phyloP scores from a whole-genome alignment of 2,888 invertebrate genomes.

The Stramonita haemastoma region DNA sequence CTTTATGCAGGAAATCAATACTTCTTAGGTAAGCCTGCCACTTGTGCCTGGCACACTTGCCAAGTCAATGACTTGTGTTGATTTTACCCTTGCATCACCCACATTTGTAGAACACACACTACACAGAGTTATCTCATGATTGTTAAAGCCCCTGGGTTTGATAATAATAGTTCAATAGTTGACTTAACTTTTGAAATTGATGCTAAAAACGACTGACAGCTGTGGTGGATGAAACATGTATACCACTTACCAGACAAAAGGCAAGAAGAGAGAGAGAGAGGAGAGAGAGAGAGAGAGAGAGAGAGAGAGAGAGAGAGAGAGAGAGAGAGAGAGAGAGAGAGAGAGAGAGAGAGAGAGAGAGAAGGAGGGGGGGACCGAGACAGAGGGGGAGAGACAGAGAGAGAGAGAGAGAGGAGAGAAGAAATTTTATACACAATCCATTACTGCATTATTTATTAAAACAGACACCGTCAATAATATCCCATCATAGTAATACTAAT shows the following conservation, averaged over 20 bases:
- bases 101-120: not conserved
- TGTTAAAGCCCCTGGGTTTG: too few species aligned
- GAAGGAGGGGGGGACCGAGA: not conserved
- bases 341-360: not conserved
- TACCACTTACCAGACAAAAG: too few species aligned
- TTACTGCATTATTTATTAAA: not conserved
- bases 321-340: not conserved
- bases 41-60: not conserved
- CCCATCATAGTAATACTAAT: not conserved
- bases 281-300: slow-evolving; percentile 13
- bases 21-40: slow-evolving; percentile 14
- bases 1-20: slow-evolving; percentile 22
- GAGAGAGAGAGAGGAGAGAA: slow-evolving; percentile 14
- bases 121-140: too few species aligned
- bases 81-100: slow-evolving; percentile 13
- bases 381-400: slow-evolving; percentile 11
- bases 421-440: not conserved
- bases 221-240: too few species aligned
- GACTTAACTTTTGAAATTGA: too few species aligned
- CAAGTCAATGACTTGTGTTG: slow-evolving; percentile 8
- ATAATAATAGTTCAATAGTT: too few species aligned
- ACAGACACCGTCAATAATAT: too few species aligned
- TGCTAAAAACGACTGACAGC: too few species aligned
- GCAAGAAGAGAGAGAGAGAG: not conserved
- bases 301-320: slow-evolving; percentile 16